phyloP scores from a whole-genome alignment of 2,113 vertebrate species.

The Geococcyx californianus region DNA sequence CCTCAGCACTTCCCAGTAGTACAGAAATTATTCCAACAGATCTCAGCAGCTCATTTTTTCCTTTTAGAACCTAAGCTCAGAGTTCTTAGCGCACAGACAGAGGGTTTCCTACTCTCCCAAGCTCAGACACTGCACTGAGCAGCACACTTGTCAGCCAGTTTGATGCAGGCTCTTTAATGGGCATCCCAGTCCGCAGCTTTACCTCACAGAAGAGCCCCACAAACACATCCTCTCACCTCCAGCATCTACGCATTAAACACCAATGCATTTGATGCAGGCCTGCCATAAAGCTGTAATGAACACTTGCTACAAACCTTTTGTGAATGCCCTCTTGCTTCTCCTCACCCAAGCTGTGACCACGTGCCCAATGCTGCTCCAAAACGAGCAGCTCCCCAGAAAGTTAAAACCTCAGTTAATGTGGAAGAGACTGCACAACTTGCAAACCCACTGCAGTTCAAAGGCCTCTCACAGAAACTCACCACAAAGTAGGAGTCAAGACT shows the following conservation, averaged over 20 bases:
- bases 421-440: background rate
- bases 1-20: background rate
- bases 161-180: fast-evolving
- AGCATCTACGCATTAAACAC: background rate
- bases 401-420: too few relatives aligned
- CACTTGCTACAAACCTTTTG: background rate
- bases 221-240: background rate
- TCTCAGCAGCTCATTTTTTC: background rate
- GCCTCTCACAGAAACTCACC: background rate
- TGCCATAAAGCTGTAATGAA: background rate
- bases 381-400: background rate
- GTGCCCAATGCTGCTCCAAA: background rate
- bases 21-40: background rate
- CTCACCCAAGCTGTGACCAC: background rate
- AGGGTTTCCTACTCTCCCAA: background rate
- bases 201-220: background rate
- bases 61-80: background rate
- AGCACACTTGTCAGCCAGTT: background rate
- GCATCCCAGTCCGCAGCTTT: background rate
- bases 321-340: background rate
- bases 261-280: background rate
- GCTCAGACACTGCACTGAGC: background rate
- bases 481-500: background rate
- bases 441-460: background rate
- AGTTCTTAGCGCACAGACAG: background rate